Evolutionary conservation across 2,113 vertebrate genomes (phyloP).

Genomic region (Serilophus lunatus): DNA sequence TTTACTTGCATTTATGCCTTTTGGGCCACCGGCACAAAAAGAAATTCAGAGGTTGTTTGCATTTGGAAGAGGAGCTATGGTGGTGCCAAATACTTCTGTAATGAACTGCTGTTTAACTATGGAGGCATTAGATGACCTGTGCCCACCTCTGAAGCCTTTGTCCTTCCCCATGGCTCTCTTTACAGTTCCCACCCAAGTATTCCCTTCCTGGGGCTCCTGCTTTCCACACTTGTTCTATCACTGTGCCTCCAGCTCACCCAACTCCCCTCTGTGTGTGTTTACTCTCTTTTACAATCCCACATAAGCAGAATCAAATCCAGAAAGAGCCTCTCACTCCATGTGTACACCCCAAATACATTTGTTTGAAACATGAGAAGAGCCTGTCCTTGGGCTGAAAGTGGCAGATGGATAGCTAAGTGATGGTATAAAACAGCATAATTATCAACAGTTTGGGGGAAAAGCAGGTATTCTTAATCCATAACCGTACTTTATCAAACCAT

Average conservation of each 20-base stretch:
- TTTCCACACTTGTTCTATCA: not conserved
- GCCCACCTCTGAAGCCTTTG: not conserved
- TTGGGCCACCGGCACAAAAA: not conserved
- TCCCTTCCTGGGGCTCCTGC: rapidly evolving
- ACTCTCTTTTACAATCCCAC: not conserved
- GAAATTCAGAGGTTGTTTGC: not conserved
- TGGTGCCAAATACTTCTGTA: not conserved
- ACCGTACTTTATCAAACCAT: rapidly evolving
- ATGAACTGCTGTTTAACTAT: not conserved
- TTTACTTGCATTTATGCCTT: not conserved
- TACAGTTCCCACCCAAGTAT: rapidly evolving
- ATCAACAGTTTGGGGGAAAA: not conserved
- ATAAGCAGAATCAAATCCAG: not conserved
- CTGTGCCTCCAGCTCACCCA: not conserved
- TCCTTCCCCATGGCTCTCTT: not conserved
- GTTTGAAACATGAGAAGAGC: not conserved
- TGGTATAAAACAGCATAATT: not conserved
- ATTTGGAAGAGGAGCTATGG: not conserved
- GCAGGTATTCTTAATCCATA: not conserved
- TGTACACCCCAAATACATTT: not conserved
- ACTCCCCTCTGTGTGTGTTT: rapidly evolving
- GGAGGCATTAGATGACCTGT: not conserved
- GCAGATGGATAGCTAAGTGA: not conserved
- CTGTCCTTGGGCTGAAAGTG: not conserved
- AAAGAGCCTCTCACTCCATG: rapidly evolving